A percentile compares a stretch with the other conserved stretches of the same genome.
Conservation (phyloP, 2,888 invertebrate genomes). For the Thera britannica region DNA sequence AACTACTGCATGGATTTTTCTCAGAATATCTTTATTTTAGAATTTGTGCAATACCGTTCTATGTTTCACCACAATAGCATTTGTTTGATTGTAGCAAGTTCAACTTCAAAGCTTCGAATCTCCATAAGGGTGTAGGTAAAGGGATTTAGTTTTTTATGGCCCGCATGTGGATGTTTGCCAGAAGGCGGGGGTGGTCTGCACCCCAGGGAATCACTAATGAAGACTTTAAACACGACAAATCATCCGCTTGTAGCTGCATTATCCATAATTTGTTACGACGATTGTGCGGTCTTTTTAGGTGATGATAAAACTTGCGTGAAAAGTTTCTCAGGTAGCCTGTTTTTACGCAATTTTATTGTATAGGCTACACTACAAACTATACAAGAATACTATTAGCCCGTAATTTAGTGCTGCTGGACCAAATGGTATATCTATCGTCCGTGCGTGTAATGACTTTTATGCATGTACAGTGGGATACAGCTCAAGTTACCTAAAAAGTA, state of each 20-base stretch:
- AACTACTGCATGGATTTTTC: no score
- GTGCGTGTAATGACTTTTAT: no score
- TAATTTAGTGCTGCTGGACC: no score
- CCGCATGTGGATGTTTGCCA: conserved; percentile 68
- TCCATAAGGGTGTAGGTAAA: conserved; percentile 42
- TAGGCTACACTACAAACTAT: no score
- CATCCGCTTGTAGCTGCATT: conserved; percentile 17
- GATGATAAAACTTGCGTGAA: background rate
- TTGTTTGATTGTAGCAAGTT: conserved; percentile 24
- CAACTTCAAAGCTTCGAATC: conserved; percentile 45
- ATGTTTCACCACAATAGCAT: conserved; percentile 18
- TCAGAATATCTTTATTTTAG: no score
- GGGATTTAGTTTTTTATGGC: conserved; percentile 58
- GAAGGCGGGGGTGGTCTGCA: conserved; percentile 30
- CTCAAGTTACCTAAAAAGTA: no score
- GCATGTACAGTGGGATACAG: no score
- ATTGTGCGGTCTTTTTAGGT: conserved; percentile 1
- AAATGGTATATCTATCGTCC: no score
- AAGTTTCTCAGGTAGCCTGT: background rate
- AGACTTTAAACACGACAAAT: conserved; percentile 37
- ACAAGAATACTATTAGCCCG: no score
- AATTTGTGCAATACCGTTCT: conserved; percentile 2
- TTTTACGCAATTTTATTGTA: no score
- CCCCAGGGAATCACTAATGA: conserved; percentile 45
- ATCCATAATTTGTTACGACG: conserved; percentile 18